Conservation (phyloP, 2,797 vertebrate genomes). For the Coracias cyanogaster region DNA sequence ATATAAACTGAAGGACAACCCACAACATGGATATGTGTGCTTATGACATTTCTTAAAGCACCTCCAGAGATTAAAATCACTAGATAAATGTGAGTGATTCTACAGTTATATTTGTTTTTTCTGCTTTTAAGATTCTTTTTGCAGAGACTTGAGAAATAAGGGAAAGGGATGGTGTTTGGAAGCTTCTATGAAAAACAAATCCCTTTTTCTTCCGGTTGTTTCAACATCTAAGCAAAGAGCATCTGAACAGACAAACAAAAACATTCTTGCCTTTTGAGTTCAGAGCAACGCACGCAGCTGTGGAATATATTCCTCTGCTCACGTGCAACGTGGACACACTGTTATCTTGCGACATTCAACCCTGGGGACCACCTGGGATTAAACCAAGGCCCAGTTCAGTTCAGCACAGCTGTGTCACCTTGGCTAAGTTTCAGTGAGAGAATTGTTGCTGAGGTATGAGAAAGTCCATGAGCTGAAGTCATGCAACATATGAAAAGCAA, state of each 20-base stretch:
- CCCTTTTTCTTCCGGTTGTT: background rate
- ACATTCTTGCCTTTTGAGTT: background rate
- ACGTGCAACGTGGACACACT: background rate
- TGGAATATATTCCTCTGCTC: background rate
- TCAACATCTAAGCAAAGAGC: background rate
- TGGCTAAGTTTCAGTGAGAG: background rate
- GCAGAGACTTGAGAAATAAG: background rate
- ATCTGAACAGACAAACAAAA: constrained; percentile 37
- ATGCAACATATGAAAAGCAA: background rate
- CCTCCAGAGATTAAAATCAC: constrained; percentile 31
- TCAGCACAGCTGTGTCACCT: background rate
- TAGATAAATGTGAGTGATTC: constrained; percentile 40
- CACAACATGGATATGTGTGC: constrained; percentile 6
- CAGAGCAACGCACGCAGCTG: background rate
- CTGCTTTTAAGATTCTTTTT: background rate
- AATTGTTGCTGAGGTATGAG: background rate
- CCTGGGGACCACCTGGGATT: background rate
- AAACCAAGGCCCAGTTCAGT: background rate
- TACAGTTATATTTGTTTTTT: background rate
- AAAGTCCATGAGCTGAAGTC: background rate
- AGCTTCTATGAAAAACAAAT: background rate
- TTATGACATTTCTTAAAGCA: constrained; percentile 48
- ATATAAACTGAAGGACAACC: constrained; percentile 56
- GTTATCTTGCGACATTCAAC: background rate
- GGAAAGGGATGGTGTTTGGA: background rate